These are phyloP conservation scores for Aphelinus certus DNA, from an alignment of 1,140 invertebrate genomes.

Conservation along the genomic window DNA sequence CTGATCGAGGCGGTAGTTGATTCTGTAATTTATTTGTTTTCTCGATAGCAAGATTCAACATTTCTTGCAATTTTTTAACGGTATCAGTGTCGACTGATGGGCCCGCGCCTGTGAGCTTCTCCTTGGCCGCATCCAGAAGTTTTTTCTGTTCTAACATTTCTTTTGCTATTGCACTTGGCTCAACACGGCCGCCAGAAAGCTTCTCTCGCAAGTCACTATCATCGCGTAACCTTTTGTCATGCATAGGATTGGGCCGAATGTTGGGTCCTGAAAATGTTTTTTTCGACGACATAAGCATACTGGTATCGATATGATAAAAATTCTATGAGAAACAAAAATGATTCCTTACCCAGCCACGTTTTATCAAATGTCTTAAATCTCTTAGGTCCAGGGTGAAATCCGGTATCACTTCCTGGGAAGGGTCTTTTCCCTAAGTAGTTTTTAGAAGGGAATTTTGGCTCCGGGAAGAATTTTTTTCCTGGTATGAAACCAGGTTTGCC, in stretches of 20 bases:
- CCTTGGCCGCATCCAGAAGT: conserved; percentile 58
- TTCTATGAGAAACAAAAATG: too few species aligned
- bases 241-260: conserved; percentile 30
- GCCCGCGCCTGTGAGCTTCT: conserved; percentile 51
- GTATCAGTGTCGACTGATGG: conserved; percentile 52
- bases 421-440: conserved; percentile 35
- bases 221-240: conserved; percentile 54
- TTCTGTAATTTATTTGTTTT: conserved; percentile 60
- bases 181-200: conserved; percentile 51
- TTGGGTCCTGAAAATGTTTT: conserved; percentile 23
- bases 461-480: conserved; percentile 32
- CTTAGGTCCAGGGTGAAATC: conserved; percentile 30
- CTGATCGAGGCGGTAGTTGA: conserved; percentile 58
- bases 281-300: too few species aligned
- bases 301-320: too few species aligned
- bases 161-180: conserved; percentile 48
- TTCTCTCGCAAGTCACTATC: conserved; percentile 53
- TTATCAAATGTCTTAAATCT: conserved; percentile 37
- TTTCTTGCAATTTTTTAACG: conserved; percentile 58
- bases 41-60: conserved; percentile 59
- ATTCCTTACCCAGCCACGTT: background rate
- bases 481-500: conserved; percentile 22
- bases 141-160: conserved; percentile 58
- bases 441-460: conserved; percentile 17
- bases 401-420: conserved; percentile 24